A percentile compares a stretch with the other conserved stretches of the same genome.
Conservation (phyloP, 2,888 invertebrate genomes). For the Cremastinae sp. region DNA sequence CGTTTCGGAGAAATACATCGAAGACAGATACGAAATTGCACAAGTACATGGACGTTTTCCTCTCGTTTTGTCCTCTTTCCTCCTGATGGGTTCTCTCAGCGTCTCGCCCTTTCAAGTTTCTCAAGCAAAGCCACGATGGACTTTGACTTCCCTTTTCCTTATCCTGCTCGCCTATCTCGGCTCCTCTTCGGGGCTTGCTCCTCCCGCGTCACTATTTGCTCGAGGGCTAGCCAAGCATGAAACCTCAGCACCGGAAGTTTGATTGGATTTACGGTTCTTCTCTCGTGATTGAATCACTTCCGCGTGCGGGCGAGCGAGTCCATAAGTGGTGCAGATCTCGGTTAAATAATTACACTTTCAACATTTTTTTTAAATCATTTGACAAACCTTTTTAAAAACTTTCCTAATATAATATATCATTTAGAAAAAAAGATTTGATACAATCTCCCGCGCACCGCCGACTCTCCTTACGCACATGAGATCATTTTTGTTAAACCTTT, state of each 20-base stretch:
- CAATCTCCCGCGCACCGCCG: no score
- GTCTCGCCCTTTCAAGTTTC: constrained; percentile 43
- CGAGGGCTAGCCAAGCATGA: constrained; percentile 53
- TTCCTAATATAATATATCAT: no score
- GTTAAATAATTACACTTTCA: no score
- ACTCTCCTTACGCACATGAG: no score
- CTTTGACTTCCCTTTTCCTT: constrained; percentile 49
- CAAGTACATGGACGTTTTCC: constrained; percentile 11
- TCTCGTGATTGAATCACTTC: constrained; percentile 62
- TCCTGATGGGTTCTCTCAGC: background rate
- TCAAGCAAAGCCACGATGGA: constrained; percentile 41
- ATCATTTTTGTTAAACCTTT: no score
- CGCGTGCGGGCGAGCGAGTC: constrained; percentile 38
- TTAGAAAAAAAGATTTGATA: no score
- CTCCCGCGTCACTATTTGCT: constrained; percentile 47
- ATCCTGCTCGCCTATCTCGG: constrained; percentile 41
- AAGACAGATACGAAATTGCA: constrained; percentile 22
- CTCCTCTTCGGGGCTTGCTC: constrained; percentile 1
- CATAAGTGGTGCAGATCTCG: constrained; percentile 4
- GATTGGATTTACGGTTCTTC: constrained; percentile 61
- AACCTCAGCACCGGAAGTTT: constrained; percentile 61
- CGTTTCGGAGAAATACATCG: background rate
- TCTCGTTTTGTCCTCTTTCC: background rate
- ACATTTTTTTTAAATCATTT: no score
- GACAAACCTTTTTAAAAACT: no score